phyloP scores from a whole-genome alignment of 2,888 invertebrate species.

The Perizoma flavofasciatum region DNA sequence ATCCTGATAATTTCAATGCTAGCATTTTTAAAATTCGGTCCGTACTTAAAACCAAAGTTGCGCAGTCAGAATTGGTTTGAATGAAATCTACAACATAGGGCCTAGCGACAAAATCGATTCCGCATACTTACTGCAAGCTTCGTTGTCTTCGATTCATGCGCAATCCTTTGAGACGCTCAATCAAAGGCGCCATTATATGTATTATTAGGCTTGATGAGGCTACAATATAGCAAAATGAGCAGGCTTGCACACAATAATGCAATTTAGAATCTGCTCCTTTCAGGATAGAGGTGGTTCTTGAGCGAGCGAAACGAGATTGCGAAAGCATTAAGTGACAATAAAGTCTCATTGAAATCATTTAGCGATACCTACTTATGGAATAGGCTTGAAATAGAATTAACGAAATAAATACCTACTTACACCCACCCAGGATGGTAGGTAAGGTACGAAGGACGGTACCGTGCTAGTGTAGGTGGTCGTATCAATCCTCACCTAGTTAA shows the following conservation, averaged over 20 bases:
- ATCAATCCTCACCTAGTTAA: no score
- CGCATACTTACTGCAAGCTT: conserved; percentile 13
- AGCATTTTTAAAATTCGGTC: no score
- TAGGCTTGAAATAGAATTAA: background rate
- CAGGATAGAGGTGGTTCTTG: conserved; percentile 18
- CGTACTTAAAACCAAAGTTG: no score
- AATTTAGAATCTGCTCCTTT: conserved; percentile 3
- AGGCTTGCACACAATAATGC: background rate
- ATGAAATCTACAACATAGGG: conserved; percentile 9
- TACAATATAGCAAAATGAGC: conserved; percentile 28
- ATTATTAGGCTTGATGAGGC: conserved; percentile 19
- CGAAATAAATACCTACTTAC: background rate
- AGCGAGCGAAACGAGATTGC: conserved; percentile 3
- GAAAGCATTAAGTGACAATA: conserved; percentile 21
- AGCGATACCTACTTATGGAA: conserved; percentile 8
- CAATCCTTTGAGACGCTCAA: conserved; percentile 8
- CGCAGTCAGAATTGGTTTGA: no score
- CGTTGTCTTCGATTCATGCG: conserved; percentile 21
- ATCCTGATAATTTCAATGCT: no score
- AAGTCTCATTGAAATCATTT: conserved; percentile 19
- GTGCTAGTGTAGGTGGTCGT: no score
- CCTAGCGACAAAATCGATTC: conserved; percentile 23
- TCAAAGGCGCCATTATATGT: no score
- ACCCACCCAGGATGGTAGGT: no score
- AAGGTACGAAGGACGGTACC: no score